phyloP scores from a whole-genome alignment of 64 coral and sea anemone species.

The Orbicella faveolata region DNA sequence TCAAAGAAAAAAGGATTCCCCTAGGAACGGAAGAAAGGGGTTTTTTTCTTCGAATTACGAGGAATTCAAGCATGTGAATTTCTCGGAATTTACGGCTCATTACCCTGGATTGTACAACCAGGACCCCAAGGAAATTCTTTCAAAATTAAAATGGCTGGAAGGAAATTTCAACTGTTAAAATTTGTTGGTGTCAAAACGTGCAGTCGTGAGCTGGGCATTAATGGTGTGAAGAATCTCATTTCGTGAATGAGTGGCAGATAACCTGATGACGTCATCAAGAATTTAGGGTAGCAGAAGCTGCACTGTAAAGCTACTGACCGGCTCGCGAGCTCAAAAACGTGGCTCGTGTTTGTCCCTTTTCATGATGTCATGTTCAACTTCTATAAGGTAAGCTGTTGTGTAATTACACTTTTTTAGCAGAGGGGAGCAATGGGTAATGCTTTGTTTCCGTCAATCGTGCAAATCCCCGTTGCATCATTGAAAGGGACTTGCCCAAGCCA shows the following conservation, averaged over 20 bases:
- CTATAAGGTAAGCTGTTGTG: neutral
- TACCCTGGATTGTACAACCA: neutral
- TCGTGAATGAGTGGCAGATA: no score
- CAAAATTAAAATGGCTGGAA: neutral
- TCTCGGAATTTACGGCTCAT: conserved; percentile 37
- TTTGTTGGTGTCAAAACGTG: neutral
- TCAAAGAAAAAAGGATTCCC: neutral
- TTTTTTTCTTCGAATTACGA: neutral
- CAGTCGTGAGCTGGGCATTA: no score
- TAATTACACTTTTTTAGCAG: neutral
- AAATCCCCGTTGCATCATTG: neutral
- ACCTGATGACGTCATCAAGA: neutral
- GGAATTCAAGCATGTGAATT: neutral
- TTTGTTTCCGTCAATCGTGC: neutral
- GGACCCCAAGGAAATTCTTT: neutral
- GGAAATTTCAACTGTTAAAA: neutral
- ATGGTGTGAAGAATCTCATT: no score
- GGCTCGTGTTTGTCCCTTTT: neutral
- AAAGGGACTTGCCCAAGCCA: neutral
- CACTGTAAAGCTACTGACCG: neutral
- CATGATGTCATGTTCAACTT: neutral
- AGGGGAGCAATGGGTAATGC: neutral
- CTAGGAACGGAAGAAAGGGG: neutral
- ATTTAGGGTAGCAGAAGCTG: no score
- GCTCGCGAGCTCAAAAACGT: neutral